A percentile compares a stretch with the other conserved stretches of the same genome.
Evolutionary conservation across 1,140 invertebrate genomes (phyloP).

Genomic region (Frieseomelitta varia): DNA sequence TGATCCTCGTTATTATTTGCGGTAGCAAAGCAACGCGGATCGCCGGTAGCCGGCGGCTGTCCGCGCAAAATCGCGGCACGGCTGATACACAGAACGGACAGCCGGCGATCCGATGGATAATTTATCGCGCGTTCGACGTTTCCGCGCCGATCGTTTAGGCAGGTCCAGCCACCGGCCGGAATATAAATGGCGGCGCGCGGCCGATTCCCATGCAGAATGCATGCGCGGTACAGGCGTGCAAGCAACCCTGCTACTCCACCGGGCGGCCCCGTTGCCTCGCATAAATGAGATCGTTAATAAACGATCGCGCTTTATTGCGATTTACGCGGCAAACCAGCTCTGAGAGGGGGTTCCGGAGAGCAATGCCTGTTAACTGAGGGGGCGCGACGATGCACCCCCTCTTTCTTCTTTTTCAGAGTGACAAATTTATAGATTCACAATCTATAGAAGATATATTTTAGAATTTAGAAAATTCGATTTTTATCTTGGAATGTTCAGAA

Average conservation of each 20-base stretch:
- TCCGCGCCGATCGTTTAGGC: conserved; percentile 58
- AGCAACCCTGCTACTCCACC: background rate
- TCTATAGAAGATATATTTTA: no score
- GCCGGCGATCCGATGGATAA: conserved; percentile 50
- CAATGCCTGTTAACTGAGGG: no score
- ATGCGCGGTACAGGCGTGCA: conserved; percentile 32
- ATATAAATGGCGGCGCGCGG: conserved; percentile 53
- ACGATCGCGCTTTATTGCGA: conserved; percentile 61
- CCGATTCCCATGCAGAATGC: conserved; percentile 58
- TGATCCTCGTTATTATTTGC: conserved; percentile 41
- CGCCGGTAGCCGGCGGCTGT: conserved; percentile 15
- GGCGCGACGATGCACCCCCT: no score
- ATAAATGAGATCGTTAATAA: conserved; percentile 64
- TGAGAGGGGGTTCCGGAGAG: no score
- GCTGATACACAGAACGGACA: conserved; percentile 18
- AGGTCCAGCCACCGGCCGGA: conserved; percentile 25
- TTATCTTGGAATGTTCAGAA: no score
- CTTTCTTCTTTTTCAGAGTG: no score
- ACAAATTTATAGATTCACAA: no score
- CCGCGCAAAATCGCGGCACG: background rate
- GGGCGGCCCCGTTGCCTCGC: conserved; percentile 15
- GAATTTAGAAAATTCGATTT: no score
- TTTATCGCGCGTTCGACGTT: conserved; percentile 58
- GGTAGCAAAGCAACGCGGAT: background rate
- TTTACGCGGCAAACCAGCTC: conserved; percentile 33